Evolutionary conservation across 2,888 invertebrate species (phyloP), one percentile per base, ranked within the genome.

Genomic region (Agrotis puta): DNA sequence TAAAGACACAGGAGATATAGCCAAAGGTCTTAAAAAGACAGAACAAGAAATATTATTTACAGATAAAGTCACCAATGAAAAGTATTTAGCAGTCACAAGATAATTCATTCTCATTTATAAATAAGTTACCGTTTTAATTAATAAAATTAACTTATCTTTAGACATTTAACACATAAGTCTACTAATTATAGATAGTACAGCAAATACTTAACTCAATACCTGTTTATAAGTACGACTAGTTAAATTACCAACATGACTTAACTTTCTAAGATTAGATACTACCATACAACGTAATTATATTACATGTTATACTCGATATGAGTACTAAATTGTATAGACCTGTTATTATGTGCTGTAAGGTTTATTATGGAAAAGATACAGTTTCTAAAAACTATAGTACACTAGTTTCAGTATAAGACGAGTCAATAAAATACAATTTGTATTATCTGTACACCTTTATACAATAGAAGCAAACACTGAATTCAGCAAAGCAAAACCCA

Each of bases 191-290:
- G 77, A 81, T 77, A 62, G 50, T 68, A 64, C 59, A 47, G 70
- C 14, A 18, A 76, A 48, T 72, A 64, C 43, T 64, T 81, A 67
- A 39, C 62, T 70, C 39, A n/a, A 24, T 82, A 72, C 82, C 64
- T 72, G 82, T 78, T 82, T 78, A 56, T 64, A 71, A 66, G 43
- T 71, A 54, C 66, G 39, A 67, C 72, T 58, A 67, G 61, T 51
- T 61, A 67, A 77, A 72, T 82, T 78, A 64, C 66, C 61, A 33
- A 62, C 64, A 78, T 64, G 82, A 67, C 67, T 81, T 78, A 77
- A 79, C 79, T 79, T 79, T 79, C 79, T 79, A 82, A 72, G 82
- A 82, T 82, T 54, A 82, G 67, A 58, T 78, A 78, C 53, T 64
- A 62, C 70, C 56, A 56, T 45, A 63, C 57, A 78, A 65, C 70